Evolutionary conservation across 2,113 vertebrate genomes (phyloP).

Genomic region (Tamias sibiricus): DNA sequence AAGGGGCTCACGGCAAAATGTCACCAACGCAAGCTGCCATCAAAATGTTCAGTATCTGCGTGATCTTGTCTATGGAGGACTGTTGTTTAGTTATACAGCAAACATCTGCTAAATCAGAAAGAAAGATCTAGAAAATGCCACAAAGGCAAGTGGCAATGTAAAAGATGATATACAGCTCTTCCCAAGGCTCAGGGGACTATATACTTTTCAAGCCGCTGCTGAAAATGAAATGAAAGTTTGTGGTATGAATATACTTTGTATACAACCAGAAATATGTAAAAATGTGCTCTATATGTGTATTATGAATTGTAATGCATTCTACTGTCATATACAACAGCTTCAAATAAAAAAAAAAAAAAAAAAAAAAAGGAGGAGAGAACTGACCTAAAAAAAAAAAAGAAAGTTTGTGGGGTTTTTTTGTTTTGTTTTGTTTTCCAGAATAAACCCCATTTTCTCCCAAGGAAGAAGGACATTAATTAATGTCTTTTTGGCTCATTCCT

Average conservation of each 20-base stretch:
- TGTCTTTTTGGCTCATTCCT: background rate
- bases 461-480: background rate
- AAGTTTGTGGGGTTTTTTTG: too few relatives aligned
- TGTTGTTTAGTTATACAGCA: conserved; percentile 36
- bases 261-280: too few relatives aligned
- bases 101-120: conserved; percentile 44
- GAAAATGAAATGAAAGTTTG: conserved; percentile 6
- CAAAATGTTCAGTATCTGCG: conserved; percentile 6
- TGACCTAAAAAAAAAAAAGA: too few relatives aligned
- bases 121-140: conserved; percentile 58
- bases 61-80: background rate
- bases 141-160: conserved; percentile 23
- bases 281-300: too few relatives aligned
- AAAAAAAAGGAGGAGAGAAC: too few relatives aligned
- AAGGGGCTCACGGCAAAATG: conserved; percentile 23
- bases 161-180: background rate
- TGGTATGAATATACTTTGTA: too few relatives aligned
- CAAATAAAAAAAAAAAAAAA: too few relatives aligned
- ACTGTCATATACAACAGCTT: too few relatives aligned
- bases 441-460: background rate
- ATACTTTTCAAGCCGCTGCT: background rate
- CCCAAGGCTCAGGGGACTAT: background rate
- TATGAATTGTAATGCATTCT: too few relatives aligned
- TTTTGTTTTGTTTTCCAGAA: conserved; percentile 1
- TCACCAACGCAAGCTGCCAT: conserved; percentile 1